These are phyloP conservation scores for Numenius phaeopus DNA, from an alignment of 2,797 vertebrate species.

Conservation along the genomic window DNA sequence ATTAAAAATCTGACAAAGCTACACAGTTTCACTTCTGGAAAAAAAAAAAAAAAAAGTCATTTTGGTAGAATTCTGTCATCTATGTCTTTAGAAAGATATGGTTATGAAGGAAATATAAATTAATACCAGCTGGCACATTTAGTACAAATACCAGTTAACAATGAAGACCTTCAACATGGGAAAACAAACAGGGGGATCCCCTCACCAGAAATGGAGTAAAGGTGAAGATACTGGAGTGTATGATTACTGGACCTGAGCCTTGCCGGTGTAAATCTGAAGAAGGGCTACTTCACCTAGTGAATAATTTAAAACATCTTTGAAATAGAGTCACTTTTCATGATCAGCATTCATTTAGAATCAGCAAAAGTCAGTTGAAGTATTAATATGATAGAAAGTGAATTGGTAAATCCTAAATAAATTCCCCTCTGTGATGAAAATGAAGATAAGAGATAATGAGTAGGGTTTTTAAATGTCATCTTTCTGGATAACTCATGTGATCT, in stretches of 20 bases:
- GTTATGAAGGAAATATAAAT: not conserved
- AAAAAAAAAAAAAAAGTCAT: too few species aligned
- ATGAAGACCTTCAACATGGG: not conserved
- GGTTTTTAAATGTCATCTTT: not conserved
- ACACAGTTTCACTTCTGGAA: accelerated
- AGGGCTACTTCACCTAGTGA: not conserved
- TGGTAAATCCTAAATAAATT: not conserved
- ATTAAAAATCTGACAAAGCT: not conserved
- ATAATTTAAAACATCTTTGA: not conserved
- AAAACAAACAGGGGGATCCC: not conserved
- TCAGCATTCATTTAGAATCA: not conserved
- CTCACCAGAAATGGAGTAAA: not conserved
- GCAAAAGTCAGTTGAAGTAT: not conserved
- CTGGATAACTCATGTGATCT: not conserved
- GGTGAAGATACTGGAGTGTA: not conserved
- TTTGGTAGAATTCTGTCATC: not conserved
- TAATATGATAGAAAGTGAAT: not conserved
- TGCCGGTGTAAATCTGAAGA: not conserved
- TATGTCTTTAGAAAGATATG: not conserved
- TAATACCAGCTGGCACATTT: not conserved
- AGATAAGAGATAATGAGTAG: not conserved
- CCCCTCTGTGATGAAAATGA: not conserved
- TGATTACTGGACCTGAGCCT: not conserved
- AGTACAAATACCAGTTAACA: not conserved
- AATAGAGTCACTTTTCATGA: not conserved